A percentile compares a stretch with the other conserved stretches of the same genome.
Conservation (phyloP, 2,888 invertebrate species). For the Morpho helenor region DNA sequence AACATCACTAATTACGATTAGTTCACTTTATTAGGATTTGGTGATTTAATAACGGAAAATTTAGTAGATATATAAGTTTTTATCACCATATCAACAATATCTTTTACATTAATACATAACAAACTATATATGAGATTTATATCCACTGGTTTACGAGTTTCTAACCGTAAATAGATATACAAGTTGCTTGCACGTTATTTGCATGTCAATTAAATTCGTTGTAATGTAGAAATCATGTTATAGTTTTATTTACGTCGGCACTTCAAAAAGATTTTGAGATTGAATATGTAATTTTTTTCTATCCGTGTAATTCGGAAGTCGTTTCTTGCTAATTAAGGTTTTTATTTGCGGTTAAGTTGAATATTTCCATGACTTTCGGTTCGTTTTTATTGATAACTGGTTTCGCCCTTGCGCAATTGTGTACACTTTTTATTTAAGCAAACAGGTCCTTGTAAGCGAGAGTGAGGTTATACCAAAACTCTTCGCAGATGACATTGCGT, state of each 20-base stretch:
- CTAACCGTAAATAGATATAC: background rate
- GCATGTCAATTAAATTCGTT: conserved; percentile 1
- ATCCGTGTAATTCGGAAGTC: conserved; percentile 8
- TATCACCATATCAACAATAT: too few species aligned
- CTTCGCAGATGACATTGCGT: too few species aligned
- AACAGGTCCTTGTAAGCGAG: too few species aligned
- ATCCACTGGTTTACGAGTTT: background rate
- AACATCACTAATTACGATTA: too few species aligned
- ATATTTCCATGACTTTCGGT: background rate
- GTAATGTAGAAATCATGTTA: conserved; percentile 7
- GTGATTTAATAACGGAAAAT: too few species aligned
- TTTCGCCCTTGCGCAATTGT: background rate
- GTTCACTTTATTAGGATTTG: too few species aligned
- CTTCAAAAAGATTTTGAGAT: background rate
- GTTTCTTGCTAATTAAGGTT: conserved; percentile 2
- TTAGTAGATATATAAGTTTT: too few species aligned
- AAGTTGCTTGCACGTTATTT: conserved; percentile 1
- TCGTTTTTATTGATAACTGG: background rate
- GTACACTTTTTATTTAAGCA: too few species aligned
- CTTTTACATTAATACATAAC: too few species aligned
- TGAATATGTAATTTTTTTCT: background rate
- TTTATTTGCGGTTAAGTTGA: background rate
- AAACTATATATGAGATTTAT: too few species aligned
- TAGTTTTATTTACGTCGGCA: conserved; percentile 4
- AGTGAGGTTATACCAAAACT: too few species aligned